Base-by-base conservation (phyloP, 2,797 vertebrate species). In the Xenopus petersii region DNA sequence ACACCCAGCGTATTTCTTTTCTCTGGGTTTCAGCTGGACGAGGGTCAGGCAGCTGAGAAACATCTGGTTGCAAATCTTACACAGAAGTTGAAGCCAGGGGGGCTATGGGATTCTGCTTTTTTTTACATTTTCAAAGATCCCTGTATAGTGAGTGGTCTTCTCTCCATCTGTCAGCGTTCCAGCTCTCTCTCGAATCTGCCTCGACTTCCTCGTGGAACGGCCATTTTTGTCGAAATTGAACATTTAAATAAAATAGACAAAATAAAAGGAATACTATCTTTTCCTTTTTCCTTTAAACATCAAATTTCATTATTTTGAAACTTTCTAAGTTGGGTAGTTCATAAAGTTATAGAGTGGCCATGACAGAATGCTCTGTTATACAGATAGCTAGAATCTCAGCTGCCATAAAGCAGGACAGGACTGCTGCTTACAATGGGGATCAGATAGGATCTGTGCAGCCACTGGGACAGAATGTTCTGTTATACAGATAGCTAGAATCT, bases 61-160 rank as follows among this genome's bases (percentile, higher is more conserved):
- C 88, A 89, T 89, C 88, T 90, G 89, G 84, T 81, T 0, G 82
- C 84, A 86, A 83, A 86, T 84, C 81, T 83, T 36, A 84, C 83
- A 88, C 82, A 84, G 48, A 83, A 79, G 72, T 81, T 80, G 82
- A 62, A 87, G 83, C 84, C 88, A 84, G 86, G 84, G 87, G 82
- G 81, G 82, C 84, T 49, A 80, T 82, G 84, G 82, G 16, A 79
- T 49, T 11, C 10, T 49, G 3, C 10, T 11, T 36, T 36, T 36
- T 36, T 36, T 49, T 11, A 3, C 48, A 49, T 2, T 11, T 85
- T 81, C 73, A 80, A 82, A 78, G 63, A 82, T 81, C 84, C 81
- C 80, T 83, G 60, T 80, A 83, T 85, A 82, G 84, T 84, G 81
- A 77, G 47, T n/a, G 12, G 69, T 74, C 76, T 77, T 6, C 49